Base-by-base conservation (phyloP, 1,140 invertebrate genomes). In the Aporrectodea caliginosa region DNA sequence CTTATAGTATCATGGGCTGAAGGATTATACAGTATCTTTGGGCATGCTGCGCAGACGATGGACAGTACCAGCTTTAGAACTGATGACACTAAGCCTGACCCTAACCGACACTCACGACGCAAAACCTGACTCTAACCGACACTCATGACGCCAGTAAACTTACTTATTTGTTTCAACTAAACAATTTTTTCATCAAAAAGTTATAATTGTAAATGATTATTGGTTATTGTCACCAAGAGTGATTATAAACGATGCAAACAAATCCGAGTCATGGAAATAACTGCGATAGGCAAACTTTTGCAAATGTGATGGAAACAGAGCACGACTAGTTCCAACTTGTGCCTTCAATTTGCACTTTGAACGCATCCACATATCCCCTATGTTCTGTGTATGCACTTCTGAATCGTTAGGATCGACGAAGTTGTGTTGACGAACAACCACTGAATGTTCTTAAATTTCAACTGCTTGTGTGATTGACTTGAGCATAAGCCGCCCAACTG, bases 371-470 rank as follows among this genome's bases (percentile, higher is more conserved):
- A 72, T 72, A 72, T 72, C 27, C 27, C 27, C n/a, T 27, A 72
- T n/a, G 27, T 32, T 72, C 70, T 72, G 70, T 14, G 27, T 72
- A 72, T 72, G 70, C n/a, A 72, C 27, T 6, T 72, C n/a, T 6
- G 2, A 27, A 27, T 72, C 6, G 14, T 6, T 31, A 22, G 31
- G 73, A 33, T 74, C 73, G 22, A 74, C 73, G 33, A 74, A 74
- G 73, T 74, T 74, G 16, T 33, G 73, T 33, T 16, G 73, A 34
- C 27, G 73, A 14, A 74, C 73, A 74, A 74, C 73, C 22, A 74
- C 73, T 1, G 73, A 74, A 74, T 74, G 73, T 74, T 74, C 73
- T 22, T 74, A 74, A 12, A 74, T 74, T n/a, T 31, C 73, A n/a
- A 22, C 30, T 74, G 1, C 34, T 22, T 30, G 30, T 74, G n/a